A percentile compares a stretch with the other conserved stretches of the same genome.
These are phyloP conservation scores for Phalacrocorax aristotelis DNA, from an alignment of 2,113 vertebrate species.

Conservation along the genomic window DNA sequence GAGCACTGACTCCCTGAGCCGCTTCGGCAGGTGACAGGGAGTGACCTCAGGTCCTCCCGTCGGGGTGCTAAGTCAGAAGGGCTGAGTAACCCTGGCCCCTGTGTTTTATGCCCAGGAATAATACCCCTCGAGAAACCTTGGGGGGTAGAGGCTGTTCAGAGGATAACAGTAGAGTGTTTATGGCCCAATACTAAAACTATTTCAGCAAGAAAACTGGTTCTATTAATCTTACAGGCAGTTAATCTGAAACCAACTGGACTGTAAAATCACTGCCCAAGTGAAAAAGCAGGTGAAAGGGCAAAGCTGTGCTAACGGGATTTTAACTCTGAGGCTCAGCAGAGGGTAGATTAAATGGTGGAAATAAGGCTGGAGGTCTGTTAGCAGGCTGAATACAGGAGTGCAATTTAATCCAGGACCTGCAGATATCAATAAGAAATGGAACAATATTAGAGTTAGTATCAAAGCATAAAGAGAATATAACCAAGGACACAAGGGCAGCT, in stretches of 20 bases:
- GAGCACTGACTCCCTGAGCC: not conserved
- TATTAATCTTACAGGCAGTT: not conserved
- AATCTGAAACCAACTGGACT: not conserved
- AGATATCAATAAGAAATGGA: not conserved
- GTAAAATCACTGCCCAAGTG: slow-evolving; percentile 20
- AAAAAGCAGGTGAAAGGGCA: not conserved
- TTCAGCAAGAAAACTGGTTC: not conserved
- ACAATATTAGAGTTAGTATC: not conserved
- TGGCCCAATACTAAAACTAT: not conserved
- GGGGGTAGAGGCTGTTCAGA: not conserved
- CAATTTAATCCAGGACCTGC: not conserved
- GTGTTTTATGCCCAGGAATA: not conserved
- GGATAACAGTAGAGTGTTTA: not conserved
- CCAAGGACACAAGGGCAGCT: not conserved
- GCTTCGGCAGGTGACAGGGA: not conserved
- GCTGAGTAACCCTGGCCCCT: not conserved
- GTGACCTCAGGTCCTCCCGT: not conserved
- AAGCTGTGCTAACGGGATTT: not conserved
- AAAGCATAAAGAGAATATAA: not conserved
- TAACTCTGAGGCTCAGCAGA: not conserved
- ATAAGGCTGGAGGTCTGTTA: not conserved
- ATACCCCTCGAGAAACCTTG: not conserved
- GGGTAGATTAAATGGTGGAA: not conserved
- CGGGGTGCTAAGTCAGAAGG: not conserved
- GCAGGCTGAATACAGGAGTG: not conserved